Percentiles rank a stretch among this genome's conserved stretches.
Conservation (phyloP, 2,797 vertebrate genomes). For the Coccyzus lansbergi region DNA sequence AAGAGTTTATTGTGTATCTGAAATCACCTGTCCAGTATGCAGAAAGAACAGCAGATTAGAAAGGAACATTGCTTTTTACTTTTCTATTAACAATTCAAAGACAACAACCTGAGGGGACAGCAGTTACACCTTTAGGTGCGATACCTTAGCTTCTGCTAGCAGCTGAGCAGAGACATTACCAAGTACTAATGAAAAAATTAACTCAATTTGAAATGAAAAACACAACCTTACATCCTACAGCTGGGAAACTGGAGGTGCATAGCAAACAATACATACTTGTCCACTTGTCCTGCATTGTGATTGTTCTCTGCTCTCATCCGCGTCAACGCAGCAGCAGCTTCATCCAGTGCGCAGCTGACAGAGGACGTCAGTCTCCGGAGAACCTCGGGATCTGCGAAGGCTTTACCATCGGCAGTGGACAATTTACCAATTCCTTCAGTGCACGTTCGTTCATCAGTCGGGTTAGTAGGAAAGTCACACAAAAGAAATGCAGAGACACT, state of each 20-base stretch:
- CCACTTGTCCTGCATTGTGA: constrained; percentile 93
- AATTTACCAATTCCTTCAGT: constrained; percentile 98
- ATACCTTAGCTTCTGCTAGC: background rate
- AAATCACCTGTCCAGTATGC: background rate
- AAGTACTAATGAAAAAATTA: background rate
- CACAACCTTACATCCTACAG: fast-evolving
- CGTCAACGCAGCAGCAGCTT: constrained; percentile 95
- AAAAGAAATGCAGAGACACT: constrained; percentile 82
- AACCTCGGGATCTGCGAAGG: constrained; percentile 99
- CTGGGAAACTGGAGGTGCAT: fast-evolving
- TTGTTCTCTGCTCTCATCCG: constrained; percentile 98
- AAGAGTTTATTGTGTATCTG: background rate
- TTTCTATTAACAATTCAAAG: background rate
- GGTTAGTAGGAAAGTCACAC: constrained; percentile 74
- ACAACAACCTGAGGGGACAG: background rate
- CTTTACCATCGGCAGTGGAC: constrained; percentile 99
- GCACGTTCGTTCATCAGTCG: constrained; percentile 74
- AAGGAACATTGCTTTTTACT: background rate
- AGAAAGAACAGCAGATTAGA: background rate
- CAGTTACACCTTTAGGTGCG: background rate
- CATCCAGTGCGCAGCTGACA: constrained; percentile 97
- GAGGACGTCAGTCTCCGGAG: constrained; percentile 96
- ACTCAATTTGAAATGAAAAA: background rate
- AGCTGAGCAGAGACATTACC: fast-evolving
- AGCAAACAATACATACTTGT: constrained; percentile 90